Evolutionary conservation across 2,888 invertebrate genomes (phyloP), one percentile per base, ranked within the genome.

Genomic region (Pammene aurita): DNA sequence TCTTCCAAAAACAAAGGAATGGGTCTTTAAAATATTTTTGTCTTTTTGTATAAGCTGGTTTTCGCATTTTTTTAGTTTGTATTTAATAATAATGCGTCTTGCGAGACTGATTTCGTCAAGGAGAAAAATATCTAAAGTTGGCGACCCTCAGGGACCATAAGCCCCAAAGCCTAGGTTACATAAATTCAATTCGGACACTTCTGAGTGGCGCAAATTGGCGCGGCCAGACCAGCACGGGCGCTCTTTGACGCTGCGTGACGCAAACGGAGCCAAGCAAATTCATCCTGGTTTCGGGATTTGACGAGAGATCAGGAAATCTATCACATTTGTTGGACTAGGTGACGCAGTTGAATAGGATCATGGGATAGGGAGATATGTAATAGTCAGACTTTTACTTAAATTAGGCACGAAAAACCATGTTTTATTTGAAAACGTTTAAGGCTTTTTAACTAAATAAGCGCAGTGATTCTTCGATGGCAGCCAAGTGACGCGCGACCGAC

Each of bases 101-200:
- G 26, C 26, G 26, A 26, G 26, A 26, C 6, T 38, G 7, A 9
- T 38, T 38, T 38, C 7, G 9, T 38, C 38, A 38, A 16, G 7
- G 14, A 16, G 50, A 26, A 18, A 9, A 5, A 16, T 2, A 7
- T 0, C 14, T 11, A 38, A 18, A 7, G 50, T 62, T 44, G 7
- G 35, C 54, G 5, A 42, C 7, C 6, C 34, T 60, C 2, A 1
- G 26, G 10, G 73, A 54, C 72, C 74, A 72, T 78, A 75, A 83
- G 73, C 58, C 67, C 61, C 64, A 74, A 82, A 81, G 79, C 81
- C 77, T 81, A 82, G 84, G 86, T 87, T 85, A 86, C 84, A 88
- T 87, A 87, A 89, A 90, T 89, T 91, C 85, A 89, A 89, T 90
- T 89, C 82, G 79, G 80, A 78, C 81, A 85, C 84, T 84, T 88